Evolutionary conservation across 2,797 vertebrate genomes (phyloP).

Genomic region (Falco biarmicus): DNA sequence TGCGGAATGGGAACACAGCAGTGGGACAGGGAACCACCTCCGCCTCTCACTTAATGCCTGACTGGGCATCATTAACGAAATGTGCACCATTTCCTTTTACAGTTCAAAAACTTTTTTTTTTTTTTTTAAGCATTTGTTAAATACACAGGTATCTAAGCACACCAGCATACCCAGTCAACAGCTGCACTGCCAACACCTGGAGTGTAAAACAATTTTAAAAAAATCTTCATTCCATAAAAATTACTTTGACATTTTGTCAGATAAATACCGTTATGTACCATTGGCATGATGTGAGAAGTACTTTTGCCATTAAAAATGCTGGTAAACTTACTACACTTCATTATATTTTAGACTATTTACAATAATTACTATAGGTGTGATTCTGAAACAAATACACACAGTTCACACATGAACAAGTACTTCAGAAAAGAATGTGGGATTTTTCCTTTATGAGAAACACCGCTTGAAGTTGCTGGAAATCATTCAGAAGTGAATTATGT

Average conservation of each 20-base stretch:
- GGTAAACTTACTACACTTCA: neutral
- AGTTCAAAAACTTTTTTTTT: neutral
- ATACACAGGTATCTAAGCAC: neutral
- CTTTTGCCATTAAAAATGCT: neutral
- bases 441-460: neutral
- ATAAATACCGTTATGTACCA: neutral
- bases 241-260: neutral
- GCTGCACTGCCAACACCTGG: neutral
- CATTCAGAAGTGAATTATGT: neutral
- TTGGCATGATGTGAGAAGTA: neutral
- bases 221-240: neutral
- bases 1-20: neutral
- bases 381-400: neutral
- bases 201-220: neutral
- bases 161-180: neutral
- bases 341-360: neutral
- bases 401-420: neutral
- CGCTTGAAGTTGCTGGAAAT: neutral
- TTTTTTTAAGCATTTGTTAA: neutral
- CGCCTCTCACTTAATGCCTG: neutral
- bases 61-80: conserved; percentile 15
- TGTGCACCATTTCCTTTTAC: neutral
- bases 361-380: neutral
- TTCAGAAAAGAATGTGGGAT: neutral
- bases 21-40: neutral